Base-by-base conservation (phyloP, 2,888 invertebrate genomes). In the Troglohyphantes excavatus region DNA sequence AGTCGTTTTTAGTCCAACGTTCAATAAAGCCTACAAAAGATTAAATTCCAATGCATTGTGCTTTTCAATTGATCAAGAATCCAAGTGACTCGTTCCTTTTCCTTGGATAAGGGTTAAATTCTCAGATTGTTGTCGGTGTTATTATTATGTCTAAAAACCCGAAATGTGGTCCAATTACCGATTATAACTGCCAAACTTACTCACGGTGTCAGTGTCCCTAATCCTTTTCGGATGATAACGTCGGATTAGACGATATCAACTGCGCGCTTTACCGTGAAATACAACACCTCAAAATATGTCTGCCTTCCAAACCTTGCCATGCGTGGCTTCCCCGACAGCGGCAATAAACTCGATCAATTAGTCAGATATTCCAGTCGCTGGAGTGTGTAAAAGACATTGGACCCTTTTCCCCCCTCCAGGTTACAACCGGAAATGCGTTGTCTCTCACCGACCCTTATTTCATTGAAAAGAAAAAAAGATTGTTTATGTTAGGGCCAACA, bases 191-290 rank as follows among this genome's bases (percentile, higher is more conserved):
- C n/a, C n/a, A 5, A 53, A 53, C 53, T 53, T 53, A n/a, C 53
- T 53, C 53, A 53, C n/a, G 53, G 53, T 53, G 53, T 53, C 53
- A 53, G 53, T 53, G 53, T 53, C 9, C n/a, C 53, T 53, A 53
- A 53, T 53, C 53, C n/a, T 11, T 53, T 53, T 11, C 53, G n/a
- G 13, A 17, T n/a, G 53, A 53, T 53, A 17, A 53, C n/a, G 53
- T 53, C 13, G n/a, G 53, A 13, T 53, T 53, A 53, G 53, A 11
- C 53, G 53, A 17, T 39, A 39, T 53, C 53, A 53, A 53, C 13
- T n/a, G n/a, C 17, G 53, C 53, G 17, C 17, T 53, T 53, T 53
- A 53, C 53, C 53, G 53, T n/a, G 17, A 53, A 53, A 53, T n/a
- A 13, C 53, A 53, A 53, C 53, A n/a, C 53, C 53, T 39, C 13